phyloP scores from a whole-genome alignment of 1,140 invertebrate species.

The Metopolophium dirhodum region DNA sequence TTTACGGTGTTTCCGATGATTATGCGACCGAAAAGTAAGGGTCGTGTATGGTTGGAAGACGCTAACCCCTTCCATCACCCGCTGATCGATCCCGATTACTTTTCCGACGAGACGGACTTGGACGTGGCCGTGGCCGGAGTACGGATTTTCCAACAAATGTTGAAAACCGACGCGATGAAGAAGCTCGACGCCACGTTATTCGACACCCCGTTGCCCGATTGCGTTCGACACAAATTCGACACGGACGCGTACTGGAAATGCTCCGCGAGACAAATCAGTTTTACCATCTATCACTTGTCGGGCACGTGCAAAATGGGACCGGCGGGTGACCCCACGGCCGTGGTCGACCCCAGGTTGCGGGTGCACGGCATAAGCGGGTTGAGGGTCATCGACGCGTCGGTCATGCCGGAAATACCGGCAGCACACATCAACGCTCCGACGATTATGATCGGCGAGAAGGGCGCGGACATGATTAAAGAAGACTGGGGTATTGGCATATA shows the following conservation, averaged over 20 bases:
- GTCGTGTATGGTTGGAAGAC: constrained; percentile 66
- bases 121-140: constrained; percentile 71
- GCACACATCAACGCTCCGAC: constrained; percentile 79
- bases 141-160: constrained; percentile 71
- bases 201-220: constrained; percentile 63
- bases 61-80: constrained; percentile 70
- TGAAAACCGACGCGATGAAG: constrained; percentile 71
- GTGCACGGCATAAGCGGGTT: constrained; percentile 75
- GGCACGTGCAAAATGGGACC: constrained; percentile 74
- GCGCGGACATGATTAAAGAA: constrained; percentile 76
- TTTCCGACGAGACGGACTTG: constrained; percentile 63
- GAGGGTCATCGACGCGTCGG: constrained; percentile 76
- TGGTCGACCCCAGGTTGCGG: constrained; percentile 69
- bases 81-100: constrained; percentile 76
- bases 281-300: constrained; percentile 66
- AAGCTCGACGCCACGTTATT: constrained; percentile 68
- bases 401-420: constrained; percentile 78
- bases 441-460: constrained; percentile 81
- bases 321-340: constrained; percentile 65
- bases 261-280: constrained; percentile 64
- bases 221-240: constrained; percentile 64
- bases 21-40: constrained; percentile 65
- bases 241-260: constrained; percentile 76
- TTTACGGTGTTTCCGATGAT: constrained; percentile 69
- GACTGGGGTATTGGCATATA: constrained; percentile 62